Conservation (phyloP, 2,797 vertebrate genomes). For the Pseudochaenichthys georgianus region DNA sequence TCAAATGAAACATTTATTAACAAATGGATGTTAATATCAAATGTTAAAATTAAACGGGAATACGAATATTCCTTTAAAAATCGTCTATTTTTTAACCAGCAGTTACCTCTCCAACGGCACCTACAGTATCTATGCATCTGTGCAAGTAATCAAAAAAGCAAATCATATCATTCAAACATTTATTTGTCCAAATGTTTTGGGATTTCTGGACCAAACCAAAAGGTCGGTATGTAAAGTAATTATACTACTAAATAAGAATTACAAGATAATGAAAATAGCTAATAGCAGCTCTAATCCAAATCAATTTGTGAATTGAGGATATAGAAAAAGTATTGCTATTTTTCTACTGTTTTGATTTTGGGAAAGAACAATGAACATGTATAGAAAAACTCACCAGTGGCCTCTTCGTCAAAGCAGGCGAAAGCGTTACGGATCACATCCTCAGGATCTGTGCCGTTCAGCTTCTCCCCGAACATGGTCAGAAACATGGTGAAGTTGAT, state of each 20-base stretch:
- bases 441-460: constrained; percentile 95
- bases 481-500: constrained; percentile 96
- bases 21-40: too few relatives aligned
- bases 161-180: not conserved
- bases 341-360: not conserved
- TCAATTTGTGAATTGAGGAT: not conserved
- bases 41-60: too few relatives aligned
- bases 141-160: not conserved
- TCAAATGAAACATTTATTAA: too few relatives aligned
- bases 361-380: not conserved
- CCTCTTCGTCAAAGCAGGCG: constrained; percentile 96
- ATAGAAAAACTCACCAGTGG: constrained; percentile 83
- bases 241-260: not conserved
- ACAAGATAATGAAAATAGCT: not conserved
- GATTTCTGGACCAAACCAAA: not conserved
- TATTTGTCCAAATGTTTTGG: not conserved
- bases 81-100: too few relatives aligned
- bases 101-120: too few relatives aligned
- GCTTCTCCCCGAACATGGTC: constrained; percentile 97
- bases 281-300: not conserved
- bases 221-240: not conserved
- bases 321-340: not conserved
- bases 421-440: constrained; percentile 96
- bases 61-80: too few relatives aligned
- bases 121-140: not conserved